A percentile compares a stretch with the other conserved stretches of the same genome.
These are phyloP conservation scores for Choloepus didactylus DNA, from an alignment of 2,797 vertebrate genomes.

Conservation along the genomic window DNA sequence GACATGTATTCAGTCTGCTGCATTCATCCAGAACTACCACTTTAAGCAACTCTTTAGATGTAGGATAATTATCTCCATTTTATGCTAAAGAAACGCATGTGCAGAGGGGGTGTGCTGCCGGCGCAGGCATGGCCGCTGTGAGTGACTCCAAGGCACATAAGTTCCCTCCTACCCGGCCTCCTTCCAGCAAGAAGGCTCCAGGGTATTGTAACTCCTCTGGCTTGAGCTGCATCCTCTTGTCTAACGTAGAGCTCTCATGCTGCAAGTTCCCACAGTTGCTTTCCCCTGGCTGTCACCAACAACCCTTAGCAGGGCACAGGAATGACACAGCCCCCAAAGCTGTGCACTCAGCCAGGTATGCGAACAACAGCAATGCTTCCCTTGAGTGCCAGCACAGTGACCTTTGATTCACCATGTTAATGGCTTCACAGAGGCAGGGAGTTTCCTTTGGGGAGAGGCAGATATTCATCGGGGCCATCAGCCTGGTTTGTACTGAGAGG, in stretches of 20 bases:
- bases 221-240: not conserved
- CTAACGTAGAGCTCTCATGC: not conserved
- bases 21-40: not conserved
- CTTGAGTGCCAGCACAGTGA: slow-evolving; percentile 49
- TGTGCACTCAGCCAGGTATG: not conserved
- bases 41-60: not conserved
- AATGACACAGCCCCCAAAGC: not conserved
- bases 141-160: not conserved
- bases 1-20: not conserved
- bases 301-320: not conserved
- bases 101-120: not conserved
- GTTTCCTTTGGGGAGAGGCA: slow-evolving; percentile 76
- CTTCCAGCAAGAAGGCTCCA: not conserved
- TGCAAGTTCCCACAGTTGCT: not conserved
- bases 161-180: not conserved
- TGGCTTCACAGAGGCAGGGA: slow-evolving; percentile 64
- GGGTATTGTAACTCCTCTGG: not conserved
- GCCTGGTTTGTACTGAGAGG: slow-evolving; percentile 78
- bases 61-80: not conserved
- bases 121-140: not conserved
- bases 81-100: not conserved
- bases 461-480: slow-evolving; percentile 77
- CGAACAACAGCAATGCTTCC: not conserved
- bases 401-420: slow-evolving; percentile 4
- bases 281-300: not conserved